These are phyloP conservation scores for Ptilodon capucinus DNA, from an alignment of 2,888 invertebrate genomes.

Conservation along the genomic window DNA sequence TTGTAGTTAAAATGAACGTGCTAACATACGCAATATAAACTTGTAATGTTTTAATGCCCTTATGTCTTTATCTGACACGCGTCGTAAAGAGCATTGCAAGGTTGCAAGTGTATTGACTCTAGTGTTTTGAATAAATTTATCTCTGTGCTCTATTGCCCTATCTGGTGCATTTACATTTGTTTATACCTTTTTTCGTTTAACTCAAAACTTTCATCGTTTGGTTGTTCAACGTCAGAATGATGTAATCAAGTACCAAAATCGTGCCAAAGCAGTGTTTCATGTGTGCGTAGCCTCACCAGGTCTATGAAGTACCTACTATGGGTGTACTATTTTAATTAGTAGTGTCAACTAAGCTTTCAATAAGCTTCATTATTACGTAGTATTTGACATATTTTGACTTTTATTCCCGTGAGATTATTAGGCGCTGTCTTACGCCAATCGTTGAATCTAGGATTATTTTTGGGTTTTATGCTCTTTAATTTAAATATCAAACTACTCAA, in stretches of 20 bases:
- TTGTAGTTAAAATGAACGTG: constrained; percentile 27
- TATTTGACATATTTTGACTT: neutral
- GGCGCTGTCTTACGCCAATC: too few relatives aligned
- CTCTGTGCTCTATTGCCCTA: constrained; percentile 67
- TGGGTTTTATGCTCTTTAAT: too few relatives aligned
- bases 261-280: constrained; percentile 61
- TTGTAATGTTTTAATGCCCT: constrained; percentile 72
- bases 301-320: too few relatives aligned
- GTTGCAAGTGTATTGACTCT: constrained; percentile 81
- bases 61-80: constrained; percentile 78
- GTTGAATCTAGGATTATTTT: too few relatives aligned
- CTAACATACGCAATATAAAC: constrained; percentile 50
- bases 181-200: constrained; percentile 48
- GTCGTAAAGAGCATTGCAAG: constrained; percentile 79
- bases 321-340: constrained; percentile 26
- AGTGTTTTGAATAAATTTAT: constrained; percentile 75
- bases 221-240: constrained; percentile 71
- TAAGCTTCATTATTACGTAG: constrained; percentile 2
- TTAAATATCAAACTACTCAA: too few relatives aligned
- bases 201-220: constrained; percentile 54
- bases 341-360: constrained; percentile 9
- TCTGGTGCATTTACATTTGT: constrained; percentile 56
- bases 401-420: neutral
- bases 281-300: constrained; percentile 43
- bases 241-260: constrained; percentile 64